A percentile compares a stretch with the other conserved stretches of the same genome.
phyloP scores from a whole-genome alignment of 2,888 invertebrate genomes.

The Tachystola acroxantha region DNA sequence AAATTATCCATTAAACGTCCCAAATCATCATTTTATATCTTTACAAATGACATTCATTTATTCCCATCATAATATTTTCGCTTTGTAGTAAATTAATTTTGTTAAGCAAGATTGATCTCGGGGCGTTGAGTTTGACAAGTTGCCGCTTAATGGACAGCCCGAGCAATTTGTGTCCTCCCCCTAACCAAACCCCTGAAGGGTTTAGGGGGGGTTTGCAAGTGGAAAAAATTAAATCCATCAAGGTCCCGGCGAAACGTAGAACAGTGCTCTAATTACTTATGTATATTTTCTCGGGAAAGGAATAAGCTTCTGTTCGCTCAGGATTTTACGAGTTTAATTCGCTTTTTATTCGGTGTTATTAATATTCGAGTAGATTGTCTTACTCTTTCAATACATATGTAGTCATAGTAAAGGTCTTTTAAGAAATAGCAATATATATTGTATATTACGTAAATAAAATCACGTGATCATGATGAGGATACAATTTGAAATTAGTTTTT shows the following conservation, averaged over 20 bases:
- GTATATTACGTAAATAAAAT: too few species aligned
- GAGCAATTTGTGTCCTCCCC: slow-evolving; percentile 10
- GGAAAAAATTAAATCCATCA: neutral
- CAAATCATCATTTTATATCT: neutral
- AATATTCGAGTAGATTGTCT: too few species aligned
- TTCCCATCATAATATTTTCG: slow-evolving; percentile 6
- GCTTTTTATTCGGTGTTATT: too few species aligned
- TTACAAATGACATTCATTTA: neutral
- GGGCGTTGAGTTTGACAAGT: slow-evolving; percentile 36
- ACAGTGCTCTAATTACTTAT: neutral
- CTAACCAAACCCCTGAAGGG: neutral
- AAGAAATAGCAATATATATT: too few species aligned
- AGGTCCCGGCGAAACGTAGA: neutral
- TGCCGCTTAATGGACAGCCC: slow-evolving; percentile 24
- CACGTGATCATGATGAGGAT: too few species aligned
- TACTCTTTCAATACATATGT: too few species aligned
- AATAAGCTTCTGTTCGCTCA: too few species aligned
- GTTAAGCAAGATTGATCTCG: slow-evolving; percentile 10
- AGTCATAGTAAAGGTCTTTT: too few species aligned
- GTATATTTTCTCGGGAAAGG: too few species aligned
- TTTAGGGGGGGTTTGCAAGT: neutral
- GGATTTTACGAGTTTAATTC: too few species aligned
- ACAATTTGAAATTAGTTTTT: too few species aligned
- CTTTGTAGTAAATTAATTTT: slow-evolving; percentile 9
- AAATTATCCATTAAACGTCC: too few species aligned